These are phyloP conservation scores for Ginglymostoma cirratum DNA, from an alignment of 2,113 vertebrate genomes.

Conservation along the genomic window DNA sequence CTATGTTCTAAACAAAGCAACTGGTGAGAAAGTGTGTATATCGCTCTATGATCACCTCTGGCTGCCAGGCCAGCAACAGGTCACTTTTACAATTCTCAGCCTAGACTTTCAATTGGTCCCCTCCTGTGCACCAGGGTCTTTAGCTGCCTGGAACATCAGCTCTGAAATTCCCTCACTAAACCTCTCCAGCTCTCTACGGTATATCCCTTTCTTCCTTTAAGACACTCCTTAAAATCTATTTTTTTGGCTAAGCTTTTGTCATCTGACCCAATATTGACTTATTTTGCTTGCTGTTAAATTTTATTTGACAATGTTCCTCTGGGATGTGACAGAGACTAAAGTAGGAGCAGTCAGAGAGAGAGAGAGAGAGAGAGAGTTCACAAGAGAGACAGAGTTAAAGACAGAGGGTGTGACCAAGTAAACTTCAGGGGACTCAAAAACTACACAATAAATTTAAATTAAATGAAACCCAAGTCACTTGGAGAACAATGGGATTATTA, in stretches of 20 bases:
- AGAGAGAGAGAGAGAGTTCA: conserved; percentile 40
- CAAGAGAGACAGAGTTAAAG: conserved; percentile 44
- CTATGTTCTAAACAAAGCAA: background rate
- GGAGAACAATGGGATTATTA: background rate
- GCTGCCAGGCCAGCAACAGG: background rate
- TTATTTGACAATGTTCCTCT: background rate
- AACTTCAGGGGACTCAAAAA: background rate
- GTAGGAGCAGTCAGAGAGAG: conserved; percentile 45
- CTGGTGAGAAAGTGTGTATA: background rate
- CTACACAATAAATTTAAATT: background rate
- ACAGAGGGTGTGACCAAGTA: conserved; percentile 39
- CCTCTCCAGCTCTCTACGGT: background rate
- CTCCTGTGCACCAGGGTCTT: too few relatives aligned
- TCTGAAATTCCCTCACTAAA: background rate
- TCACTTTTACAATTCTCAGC: background rate
- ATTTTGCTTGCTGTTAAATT: background rate
- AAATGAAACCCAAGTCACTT: background rate
- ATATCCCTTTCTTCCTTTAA: background rate
- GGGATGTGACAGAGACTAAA: conserved; percentile 40
- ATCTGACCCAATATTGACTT: background rate
- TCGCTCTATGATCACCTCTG: background rate
- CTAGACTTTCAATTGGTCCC: background rate
- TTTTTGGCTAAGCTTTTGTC: background rate
- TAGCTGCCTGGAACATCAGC: too few relatives aligned
- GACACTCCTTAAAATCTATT: background rate